Base-by-base conservation (phyloP, 2,113 vertebrate genomes). In the Atrichornis clamosus region DNA sequence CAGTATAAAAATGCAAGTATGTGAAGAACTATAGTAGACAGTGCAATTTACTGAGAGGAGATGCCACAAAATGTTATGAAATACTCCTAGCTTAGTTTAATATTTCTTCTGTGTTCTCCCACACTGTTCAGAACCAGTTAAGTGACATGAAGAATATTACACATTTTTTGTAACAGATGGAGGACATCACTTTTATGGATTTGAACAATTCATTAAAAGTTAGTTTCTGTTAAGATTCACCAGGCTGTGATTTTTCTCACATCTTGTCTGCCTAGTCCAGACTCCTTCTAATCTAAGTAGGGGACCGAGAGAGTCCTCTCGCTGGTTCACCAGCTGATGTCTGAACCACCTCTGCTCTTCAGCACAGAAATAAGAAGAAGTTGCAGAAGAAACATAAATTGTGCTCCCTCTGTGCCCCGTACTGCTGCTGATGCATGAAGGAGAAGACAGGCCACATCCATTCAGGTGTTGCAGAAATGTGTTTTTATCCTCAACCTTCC, bases 201-300 rank as follows among this genome's bases (percentile, higher is more conserved):
- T 81, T 92, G 77, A 91, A 78, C 84, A 95, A 89, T 82, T 89
- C 35, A 82, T 91, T 92, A 68, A 24, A 94, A 95, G 72, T 88
- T 63, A 69, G 21, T 32, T 93, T 93, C n/a, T 90, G 28, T 64
- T 74, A 80, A 85, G 41, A 53, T 80, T 90, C 68, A 72, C 22
- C 26, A 17, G 83, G 58, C n/a, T 90, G 49, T 76, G 35, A 53
- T 84, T 92, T 94, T 93, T 87, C 44, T 87, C 41, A 62, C 20
- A 27, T 80, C 58, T 87, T 85, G 14, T 62, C 56, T 93, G 11
- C 10, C 42, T 70, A 26, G 49, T 70, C 26, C 53, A 77, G 22
- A 17, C 10, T 92, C 37, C 69, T 88, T 26, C 46, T 70, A n/a
- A 24, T 46, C n/a, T 62, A 52, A 77, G 32, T 9, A 84, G 41